Evolutionary conservation across 2,888 invertebrate species (phyloP).

Genomic region (Pyrochroa serraticornis): DNA sequence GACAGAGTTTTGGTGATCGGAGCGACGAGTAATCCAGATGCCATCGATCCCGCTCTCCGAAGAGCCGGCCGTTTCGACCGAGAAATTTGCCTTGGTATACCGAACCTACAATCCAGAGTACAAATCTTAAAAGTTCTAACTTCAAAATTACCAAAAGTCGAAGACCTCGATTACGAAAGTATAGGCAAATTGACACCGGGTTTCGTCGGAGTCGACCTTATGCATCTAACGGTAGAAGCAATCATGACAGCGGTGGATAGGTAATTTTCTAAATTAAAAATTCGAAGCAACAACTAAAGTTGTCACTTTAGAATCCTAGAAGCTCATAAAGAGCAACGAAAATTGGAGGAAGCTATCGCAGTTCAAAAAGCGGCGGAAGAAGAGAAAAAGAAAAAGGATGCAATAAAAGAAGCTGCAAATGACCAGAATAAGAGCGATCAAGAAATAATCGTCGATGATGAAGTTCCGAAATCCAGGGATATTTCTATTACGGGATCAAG

Average conservation of each 20-base stretch:
- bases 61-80: slow-evolving; percentile 92
- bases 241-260: slow-evolving; percentile 86
- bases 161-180: slow-evolving; percentile 72
- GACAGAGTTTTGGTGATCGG: slow-evolving; percentile 83
- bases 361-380: slow-evolving; percentile 35
- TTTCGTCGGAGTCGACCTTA: slow-evolving; percentile 93
- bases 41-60: slow-evolving; percentile 89
- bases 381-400: slow-evolving; percentile 18
- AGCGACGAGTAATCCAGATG: slow-evolving; percentile 94
- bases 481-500: slow-evolving; percentile 34
- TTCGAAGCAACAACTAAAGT: not conserved
- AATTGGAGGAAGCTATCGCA: slow-evolving; percentile 35
- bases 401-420: slow-evolving; percentile 14
- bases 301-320: slow-evolving; percentile 42
- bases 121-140: slow-evolving; percentile 76
- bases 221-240: slow-evolving; percentile 85
- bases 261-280: slow-evolving; percentile 38
- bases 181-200: slow-evolving; percentile 91
- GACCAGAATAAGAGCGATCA: slow-evolving; percentile 34
- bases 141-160: slow-evolving; percentile 69
- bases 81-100: slow-evolving; percentile 93
- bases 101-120: slow-evolving; percentile 79
- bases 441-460: slow-evolving; percentile 44
- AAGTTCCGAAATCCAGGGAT: slow-evolving; percentile 31
- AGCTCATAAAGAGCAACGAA: slow-evolving; percentile 48